Conservation (phyloP, 2,888 invertebrate species). For the Lasioglossum vierecki region DNA sequence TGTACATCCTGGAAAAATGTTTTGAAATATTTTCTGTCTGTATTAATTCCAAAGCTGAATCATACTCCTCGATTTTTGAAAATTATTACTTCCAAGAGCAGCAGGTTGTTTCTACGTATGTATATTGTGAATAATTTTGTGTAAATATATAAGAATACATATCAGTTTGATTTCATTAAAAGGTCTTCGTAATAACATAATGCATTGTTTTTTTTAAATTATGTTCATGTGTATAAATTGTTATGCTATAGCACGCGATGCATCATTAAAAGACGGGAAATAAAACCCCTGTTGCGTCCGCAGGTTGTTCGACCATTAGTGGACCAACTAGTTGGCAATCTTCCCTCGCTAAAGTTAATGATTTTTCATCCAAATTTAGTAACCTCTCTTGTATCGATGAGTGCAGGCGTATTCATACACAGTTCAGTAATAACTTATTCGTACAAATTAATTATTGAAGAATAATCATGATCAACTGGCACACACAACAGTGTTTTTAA, state of each 20-base stretch:
- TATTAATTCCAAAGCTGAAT: not conserved
- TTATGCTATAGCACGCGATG: not conserved
- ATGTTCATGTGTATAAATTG: not conserved
- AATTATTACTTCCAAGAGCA: not conserved
- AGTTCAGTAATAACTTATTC: not conserved
- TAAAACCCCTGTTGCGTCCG: slow-evolving; percentile 13
- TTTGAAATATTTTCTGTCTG: not conserved
- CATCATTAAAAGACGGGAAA: slow-evolving; percentile 8
- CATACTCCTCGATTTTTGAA: not conserved
- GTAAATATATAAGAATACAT: too few relatives aligned
- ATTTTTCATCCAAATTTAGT: slow-evolving; percentile 15
- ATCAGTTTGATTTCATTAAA: not conserved
- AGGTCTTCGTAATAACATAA: not conserved
- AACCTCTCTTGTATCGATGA: slow-evolving; percentile 11
- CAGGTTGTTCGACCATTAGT: slow-evolving; percentile 6
- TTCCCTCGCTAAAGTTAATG: slow-evolving; percentile 9
- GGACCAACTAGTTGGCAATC: slow-evolving; percentile 15
- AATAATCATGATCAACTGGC: not conserved
- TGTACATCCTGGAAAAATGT: not conserved
- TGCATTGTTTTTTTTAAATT: not conserved
- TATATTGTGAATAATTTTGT: not conserved
- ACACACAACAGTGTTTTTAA: not conserved
- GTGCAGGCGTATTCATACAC: not conserved
- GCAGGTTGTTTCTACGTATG: not conserved
- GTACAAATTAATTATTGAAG: not conserved